Evolutionary conservation across 1,140 invertebrate species (phyloP).

Genomic region (Pinna nobilis): DNA sequence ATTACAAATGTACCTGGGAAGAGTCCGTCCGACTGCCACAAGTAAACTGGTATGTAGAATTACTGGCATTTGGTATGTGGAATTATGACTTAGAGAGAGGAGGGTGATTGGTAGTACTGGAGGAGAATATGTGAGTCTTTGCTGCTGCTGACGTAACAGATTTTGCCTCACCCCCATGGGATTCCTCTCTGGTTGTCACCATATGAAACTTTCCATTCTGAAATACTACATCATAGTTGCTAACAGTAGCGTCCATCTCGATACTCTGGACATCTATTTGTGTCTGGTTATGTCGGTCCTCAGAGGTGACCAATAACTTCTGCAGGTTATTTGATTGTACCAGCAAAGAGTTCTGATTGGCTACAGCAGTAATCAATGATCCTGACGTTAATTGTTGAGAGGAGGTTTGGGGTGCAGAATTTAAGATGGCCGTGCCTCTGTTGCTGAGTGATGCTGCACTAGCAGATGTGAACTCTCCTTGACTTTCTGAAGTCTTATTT

Average conservation of each 20-base stretch:
- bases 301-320: background rate
- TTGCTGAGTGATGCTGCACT: background rate
- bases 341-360: no score
- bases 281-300: background rate
- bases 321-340: background rate
- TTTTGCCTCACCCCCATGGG: no score
- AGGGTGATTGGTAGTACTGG: no score
- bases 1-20: no score
- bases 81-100: no score
- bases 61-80: no score
- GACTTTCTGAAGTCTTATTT: background rate
- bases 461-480: background rate
- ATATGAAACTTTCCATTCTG: background rate
- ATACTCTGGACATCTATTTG: conserved; percentile 14
- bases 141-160: no score
- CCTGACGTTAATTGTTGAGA: background rate
- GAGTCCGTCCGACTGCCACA: no score
- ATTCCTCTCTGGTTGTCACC: no score
- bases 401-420: background rate
- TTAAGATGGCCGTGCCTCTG: no score
- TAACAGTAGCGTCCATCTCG: conserved; percentile 6
- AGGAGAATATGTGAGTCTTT: no score
- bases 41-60: no score
- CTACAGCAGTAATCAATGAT: background rate
- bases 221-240: conserved; percentile 1